Evolutionary conservation across 2,113 vertebrate species (phyloP).

Genomic region (Gasterosteus nipponicus): DNA sequence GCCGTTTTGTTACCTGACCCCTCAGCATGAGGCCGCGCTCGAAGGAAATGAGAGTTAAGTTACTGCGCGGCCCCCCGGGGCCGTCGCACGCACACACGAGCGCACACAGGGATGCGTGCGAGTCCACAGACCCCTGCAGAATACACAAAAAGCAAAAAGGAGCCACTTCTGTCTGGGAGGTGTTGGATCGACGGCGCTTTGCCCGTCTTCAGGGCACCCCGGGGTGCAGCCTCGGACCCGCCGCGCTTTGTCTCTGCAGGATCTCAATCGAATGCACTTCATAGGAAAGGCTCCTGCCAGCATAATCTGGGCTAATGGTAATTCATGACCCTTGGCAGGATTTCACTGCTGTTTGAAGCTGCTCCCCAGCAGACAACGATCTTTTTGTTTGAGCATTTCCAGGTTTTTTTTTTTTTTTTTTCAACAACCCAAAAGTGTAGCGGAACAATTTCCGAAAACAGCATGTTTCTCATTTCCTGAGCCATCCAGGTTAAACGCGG

Average conservation of each 20-base stretch:
- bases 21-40: constrained; percentile 33
- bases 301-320: constrained; percentile 63
- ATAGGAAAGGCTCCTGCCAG: constrained; percentile 52
- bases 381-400: constrained; percentile 59
- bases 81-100: neutral
- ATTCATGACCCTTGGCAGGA: constrained; percentile 61
- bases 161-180: neutral
- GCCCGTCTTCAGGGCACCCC: neutral
- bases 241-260: constrained; percentile 31
- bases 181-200: neutral
- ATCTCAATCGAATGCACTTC: constrained; percentile 44
- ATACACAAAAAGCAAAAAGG: neutral
- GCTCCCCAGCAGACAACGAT: constrained; percentile 51
- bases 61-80: constrained; percentile 19
- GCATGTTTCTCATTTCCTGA: constrained; percentile 62
- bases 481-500: constrained; percentile 1
- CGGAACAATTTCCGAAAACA: neutral
- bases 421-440: constrained; percentile 29
- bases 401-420: constrained; percentile 33
- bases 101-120: neutral
- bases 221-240: neutral
- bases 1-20: constrained; percentile 70
- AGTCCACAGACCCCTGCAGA: neutral
- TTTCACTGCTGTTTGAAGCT: constrained; percentile 68
- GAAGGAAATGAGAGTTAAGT: constrained; percentile 62